Evolutionary conservation across 1,140 invertebrate species (phyloP).

Genomic region (Saccostrea cuccullata): DNA sequence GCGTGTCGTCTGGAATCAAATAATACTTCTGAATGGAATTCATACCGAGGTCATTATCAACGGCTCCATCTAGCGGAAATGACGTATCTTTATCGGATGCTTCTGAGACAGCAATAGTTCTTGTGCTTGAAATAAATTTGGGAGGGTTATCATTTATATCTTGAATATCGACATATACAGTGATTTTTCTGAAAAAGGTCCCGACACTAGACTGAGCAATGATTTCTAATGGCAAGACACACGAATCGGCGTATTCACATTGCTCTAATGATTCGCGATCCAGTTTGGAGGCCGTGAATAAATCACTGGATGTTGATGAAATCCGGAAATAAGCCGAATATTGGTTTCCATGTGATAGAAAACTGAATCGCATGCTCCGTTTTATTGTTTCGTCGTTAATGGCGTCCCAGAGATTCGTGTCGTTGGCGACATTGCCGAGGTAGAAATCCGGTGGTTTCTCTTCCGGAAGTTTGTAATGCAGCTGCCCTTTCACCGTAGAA

Average conservation of each 20-base stretch:
- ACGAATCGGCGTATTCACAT: conserved; percentile 58
- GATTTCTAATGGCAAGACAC: conserved; percentile 60
- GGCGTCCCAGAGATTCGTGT: conserved; percentile 13
- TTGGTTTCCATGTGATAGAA: conserved; percentile 87
- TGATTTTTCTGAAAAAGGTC: conserved; percentile 75
- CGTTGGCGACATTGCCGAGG: conserved; percentile 48
- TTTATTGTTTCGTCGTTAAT: conserved; percentile 80
- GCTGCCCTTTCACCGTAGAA: background rate
- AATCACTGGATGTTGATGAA: conserved; percentile 37
- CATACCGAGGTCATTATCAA: conserved; percentile 64
- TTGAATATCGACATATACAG: conserved; percentile 85
- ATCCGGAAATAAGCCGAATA: conserved; percentile 85
- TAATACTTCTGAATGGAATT: conserved; percentile 66
- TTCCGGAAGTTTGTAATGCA: conserved; percentile 42
- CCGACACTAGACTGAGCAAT: conserved; percentile 78
- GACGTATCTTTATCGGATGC: conserved; percentile 56
- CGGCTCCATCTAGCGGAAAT: conserved; percentile 62
- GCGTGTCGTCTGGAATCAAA: conserved; percentile 53
- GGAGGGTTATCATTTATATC: conserved; percentile 96
- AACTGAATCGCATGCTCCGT: conserved; percentile 90
- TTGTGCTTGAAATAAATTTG: conserved; percentile 82
- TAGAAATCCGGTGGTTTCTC: background rate
- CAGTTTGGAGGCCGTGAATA: conserved; percentile 36
- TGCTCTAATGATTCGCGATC: conserved; percentile 55
- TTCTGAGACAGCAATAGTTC: conserved; percentile 61